A percentile compares a stretch with the other conserved stretches of the same genome.
Conservation (phyloP, 1,140 invertebrate species). For the Piezodorus guildinii region DNA sequence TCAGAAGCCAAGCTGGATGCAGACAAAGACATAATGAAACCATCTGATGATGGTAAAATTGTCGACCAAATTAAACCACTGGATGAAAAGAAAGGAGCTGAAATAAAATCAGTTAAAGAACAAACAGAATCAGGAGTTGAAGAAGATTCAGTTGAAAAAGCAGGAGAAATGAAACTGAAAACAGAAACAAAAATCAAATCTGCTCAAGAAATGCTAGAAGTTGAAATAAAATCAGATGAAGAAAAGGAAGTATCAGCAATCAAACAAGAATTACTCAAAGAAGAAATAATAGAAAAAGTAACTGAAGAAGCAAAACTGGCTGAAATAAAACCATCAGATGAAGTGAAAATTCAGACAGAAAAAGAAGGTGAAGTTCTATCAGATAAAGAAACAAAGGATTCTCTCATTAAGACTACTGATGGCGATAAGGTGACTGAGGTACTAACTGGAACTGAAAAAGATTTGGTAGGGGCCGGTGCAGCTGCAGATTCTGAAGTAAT, state of each 20-base stretch:
- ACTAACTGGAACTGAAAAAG: no score
- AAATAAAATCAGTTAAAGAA: not conserved
- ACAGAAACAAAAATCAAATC: not conserved
- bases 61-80: not conserved
- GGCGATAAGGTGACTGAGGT: no score
- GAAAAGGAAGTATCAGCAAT: not conserved
- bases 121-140: not conserved
- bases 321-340: not conserved
- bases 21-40: not conserved
- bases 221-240: not conserved
- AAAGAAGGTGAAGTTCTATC: not conserved
- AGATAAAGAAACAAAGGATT: no score
- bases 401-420: no score
- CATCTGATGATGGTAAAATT: not conserved
- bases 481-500: no score
- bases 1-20: no score
- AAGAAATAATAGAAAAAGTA: not conserved
- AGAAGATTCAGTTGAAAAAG: not conserved
- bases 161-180: not conserved
- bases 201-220: not conserved
- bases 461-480: no score
- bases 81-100: not conserved
- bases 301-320: not conserved
- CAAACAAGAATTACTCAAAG: not conserved
- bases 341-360: not conserved